Conservation (phyloP, 1,140 invertebrate genomes). For the Drosophila micromelanica region DNA sequence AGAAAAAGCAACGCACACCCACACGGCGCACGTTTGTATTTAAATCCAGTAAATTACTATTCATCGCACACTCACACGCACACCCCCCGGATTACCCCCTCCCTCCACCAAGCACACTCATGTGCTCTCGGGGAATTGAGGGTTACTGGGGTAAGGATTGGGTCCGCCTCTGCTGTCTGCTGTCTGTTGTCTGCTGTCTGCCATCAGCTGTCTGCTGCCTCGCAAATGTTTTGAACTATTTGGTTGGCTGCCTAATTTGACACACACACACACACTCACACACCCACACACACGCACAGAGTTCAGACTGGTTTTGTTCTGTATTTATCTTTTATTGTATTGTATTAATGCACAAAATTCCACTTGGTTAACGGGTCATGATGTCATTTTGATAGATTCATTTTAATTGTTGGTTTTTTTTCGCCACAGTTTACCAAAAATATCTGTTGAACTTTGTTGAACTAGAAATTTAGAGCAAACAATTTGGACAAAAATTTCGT, state of each 20-base stretch:
- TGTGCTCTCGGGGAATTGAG: slow-evolving; percentile 15
- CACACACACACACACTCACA: slow-evolving; percentile 17
- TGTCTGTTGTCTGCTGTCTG: background rate
- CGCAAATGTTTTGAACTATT: slow-evolving; percentile 56
- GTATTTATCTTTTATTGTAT: slow-evolving; percentile 41
- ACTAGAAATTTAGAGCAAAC: background rate
- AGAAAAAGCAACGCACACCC: slow-evolving; percentile 22
- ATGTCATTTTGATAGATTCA: slow-evolving; percentile 77
- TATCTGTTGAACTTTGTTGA: background rate
- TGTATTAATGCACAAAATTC: slow-evolving; percentile 52
- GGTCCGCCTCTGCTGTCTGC: background rate
- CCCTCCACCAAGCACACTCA: background rate
- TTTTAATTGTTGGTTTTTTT: slow-evolving; percentile 55
- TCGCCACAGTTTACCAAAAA: slow-evolving; percentile 15
- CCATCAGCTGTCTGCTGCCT: slow-evolving; percentile 5
- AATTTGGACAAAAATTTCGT: background rate
- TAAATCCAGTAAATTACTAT: slow-evolving; percentile 70
- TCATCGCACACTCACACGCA: slow-evolving; percentile 58
- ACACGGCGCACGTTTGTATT: slow-evolving; percentile 54
- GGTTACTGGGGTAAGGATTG: slow-evolving; percentile 2
- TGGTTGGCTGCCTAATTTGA: slow-evolving; percentile 55
- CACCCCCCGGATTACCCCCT: background rate
- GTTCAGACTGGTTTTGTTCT: slow-evolving; percentile 1
- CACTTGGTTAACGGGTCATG: slow-evolving; percentile 76
- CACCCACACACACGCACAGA: slow-evolving; percentile 24